Percentiles rank a stretch among this genome's conserved stretches.
These are phyloP conservation scores for Macrocentrus cingulum DNA, from an alignment of 1,140 invertebrate genomes.

Conservation along the genomic window DNA sequence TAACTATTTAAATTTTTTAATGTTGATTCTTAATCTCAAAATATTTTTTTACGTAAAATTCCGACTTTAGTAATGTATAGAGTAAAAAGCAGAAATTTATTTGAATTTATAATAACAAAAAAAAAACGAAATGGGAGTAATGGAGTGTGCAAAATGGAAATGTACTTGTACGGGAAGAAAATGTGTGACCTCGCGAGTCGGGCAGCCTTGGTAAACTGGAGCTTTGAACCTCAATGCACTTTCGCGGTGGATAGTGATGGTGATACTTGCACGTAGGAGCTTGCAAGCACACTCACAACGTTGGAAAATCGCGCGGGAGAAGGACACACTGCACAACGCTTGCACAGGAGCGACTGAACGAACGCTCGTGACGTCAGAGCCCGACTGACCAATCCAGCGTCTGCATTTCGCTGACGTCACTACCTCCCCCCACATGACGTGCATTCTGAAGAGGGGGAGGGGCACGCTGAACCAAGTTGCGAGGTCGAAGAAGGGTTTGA, in stretches of 20 bases:
- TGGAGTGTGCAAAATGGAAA: no score
- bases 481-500: conserved; percentile 35
- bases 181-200: conserved; percentile 43
- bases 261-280: conserved; percentile 29
- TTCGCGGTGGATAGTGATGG: conserved; percentile 31
- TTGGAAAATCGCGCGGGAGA: conserved; percentile 24
- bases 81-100: no score
- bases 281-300: conserved; percentile 32
- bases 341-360: conserved; percentile 1
- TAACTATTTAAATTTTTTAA: no score
- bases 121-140: no score
- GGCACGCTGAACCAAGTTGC: conserved; percentile 24
- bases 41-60: no score
- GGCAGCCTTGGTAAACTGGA: conserved; percentile 57
- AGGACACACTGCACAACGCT: conserved; percentile 1
- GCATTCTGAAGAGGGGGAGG: conserved; percentile 38
- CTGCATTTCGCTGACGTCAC: conserved; percentile 51
- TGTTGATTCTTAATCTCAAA: no score
- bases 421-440: conserved; percentile 52
- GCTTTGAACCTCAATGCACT: conserved; percentile 56
- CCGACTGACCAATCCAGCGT: conserved; percentile 46
- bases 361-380: conserved; percentile 48
- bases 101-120: no score
- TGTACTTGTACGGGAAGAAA: no score
- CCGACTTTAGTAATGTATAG: no score